Evolutionary conservation across 2,797 vertebrate genomes (phyloP), one percentile per base, ranked within the genome.

Genomic region (Poecilia picta): DNA sequence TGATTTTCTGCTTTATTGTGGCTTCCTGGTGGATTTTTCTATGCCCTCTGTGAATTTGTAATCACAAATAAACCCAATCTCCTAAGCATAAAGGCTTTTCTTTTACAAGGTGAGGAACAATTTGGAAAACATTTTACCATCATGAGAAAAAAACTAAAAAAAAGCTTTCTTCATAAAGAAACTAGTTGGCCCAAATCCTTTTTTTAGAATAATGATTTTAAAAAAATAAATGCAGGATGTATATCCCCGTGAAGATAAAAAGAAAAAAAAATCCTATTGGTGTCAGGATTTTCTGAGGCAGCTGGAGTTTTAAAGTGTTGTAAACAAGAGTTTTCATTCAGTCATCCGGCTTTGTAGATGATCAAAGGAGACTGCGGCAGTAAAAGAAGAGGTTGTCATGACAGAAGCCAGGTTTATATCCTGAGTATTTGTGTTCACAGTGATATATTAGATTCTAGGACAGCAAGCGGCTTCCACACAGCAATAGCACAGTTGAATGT

Each of bases 1-100:
- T 55, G 81, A 83, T 75, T 87, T 45, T 53, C 73, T 23, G 73
- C 75, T 59, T 83, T 87, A 83, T 88, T 84, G 85, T 80, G 79
- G 80, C 82, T 81, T 82, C 80, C 74, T 78, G 74, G 75, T 10
- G 51, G 74, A 89, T 91, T 85, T 53, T 70, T 85, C 77, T 75
- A 75, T 28, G 74, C 76, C 87, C 73, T 87, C 79, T 81, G 79
- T 87, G 85, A 88, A 85, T 89, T 78, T 74, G 71, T 80, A 81
- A 92, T 88, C 89, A 86, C 75, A 91, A 89, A 87, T 88, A n/a
- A 85, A 88, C 83, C 85, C 91, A 73, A 85, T 89, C 78, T 81
- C 83, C 53, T 84, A 86, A 86, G 83, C 55, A 72, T 31, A 75
- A 87, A 64, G 82, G 75, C 72, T 88, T 36, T 73, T 73, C 28